Conservation (phyloP, 2,113 vertebrate species). For the Thryonomys swinderianus region DNA sequence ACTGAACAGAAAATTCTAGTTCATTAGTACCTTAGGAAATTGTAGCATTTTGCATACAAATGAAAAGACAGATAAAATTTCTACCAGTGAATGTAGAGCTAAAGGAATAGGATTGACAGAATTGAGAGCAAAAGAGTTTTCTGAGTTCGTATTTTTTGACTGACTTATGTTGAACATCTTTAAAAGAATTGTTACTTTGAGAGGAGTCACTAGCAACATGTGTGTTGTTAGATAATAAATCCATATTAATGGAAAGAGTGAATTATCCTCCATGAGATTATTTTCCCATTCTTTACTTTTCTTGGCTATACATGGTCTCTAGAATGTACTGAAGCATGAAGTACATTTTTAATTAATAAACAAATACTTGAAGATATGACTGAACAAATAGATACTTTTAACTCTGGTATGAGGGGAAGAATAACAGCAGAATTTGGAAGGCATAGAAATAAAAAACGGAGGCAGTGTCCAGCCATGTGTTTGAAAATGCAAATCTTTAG, state of each 20-base stretch:
- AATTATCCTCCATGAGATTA: not conserved
- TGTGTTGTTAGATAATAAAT: not conserved
- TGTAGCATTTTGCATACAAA: not conserved
- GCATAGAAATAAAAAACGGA: not conserved
- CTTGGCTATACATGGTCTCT: not conserved
- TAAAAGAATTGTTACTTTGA: not conserved
- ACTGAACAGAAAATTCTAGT: not conserved
- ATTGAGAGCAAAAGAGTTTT: not conserved
- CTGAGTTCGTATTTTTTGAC: not conserved
- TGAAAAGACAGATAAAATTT: not conserved
- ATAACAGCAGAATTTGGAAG: not conserved
- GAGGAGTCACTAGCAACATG: not conserved
- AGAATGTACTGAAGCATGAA: not conserved
- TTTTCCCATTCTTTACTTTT: not conserved
- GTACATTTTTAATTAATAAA: not conserved
- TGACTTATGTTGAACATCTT: not conserved
- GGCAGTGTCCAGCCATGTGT: rapidly evolving
- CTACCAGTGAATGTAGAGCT: not conserved
- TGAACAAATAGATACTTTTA: conserved; percentile 14
- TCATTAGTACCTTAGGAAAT: conserved; percentile 14
- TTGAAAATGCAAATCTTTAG: not conserved
- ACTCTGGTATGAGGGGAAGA: not conserved
- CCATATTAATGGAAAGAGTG: not conserved
- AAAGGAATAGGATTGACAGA: not conserved
- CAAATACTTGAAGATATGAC: not conserved